These are phyloP conservation scores for Podarcis lilfordi DNA, from an alignment of 2,797 vertebrate species.

Conservation along the genomic window DNA sequence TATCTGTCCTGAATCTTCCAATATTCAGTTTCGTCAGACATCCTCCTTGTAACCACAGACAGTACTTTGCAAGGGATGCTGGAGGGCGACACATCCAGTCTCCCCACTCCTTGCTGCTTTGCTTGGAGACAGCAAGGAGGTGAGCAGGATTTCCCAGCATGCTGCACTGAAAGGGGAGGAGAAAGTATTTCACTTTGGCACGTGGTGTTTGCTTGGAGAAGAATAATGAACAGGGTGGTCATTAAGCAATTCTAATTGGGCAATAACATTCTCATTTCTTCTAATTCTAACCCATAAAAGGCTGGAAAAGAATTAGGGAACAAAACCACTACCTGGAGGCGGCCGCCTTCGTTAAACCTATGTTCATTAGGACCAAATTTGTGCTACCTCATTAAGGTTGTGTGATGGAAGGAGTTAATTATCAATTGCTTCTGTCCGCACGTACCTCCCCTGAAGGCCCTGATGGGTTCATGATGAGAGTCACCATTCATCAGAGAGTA, in stretches of 20 bases:
- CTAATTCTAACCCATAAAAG: conserved; percentile 46
- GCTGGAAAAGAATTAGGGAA: conserved; percentile 30
- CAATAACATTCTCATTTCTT: conserved; percentile 16
- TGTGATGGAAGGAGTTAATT: conserved; percentile 70
- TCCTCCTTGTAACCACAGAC: accelerated
- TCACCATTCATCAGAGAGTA: conserved; percentile 25
- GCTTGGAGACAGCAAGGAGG: background rate
- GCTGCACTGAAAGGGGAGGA: background rate
- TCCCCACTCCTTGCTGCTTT: background rate
- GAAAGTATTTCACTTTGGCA: background rate
- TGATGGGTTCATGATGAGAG: conserved; percentile 27
- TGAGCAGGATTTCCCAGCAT: background rate
- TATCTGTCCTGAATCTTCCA: too few species aligned
- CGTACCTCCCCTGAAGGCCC: conserved; percentile 28
- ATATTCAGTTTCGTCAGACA: too few species aligned
- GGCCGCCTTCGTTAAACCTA: conserved; percentile 48
- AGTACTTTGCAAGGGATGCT: background rate
- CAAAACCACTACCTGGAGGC: conserved; percentile 31
- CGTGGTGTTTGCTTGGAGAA: background rate
- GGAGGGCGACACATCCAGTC: background rate
- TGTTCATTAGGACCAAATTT: conserved; percentile 62
- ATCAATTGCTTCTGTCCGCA: conserved; percentile 59
- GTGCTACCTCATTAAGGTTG: conserved; percentile 61
- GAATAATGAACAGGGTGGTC: background rate
- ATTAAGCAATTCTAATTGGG: conserved; percentile 54